Conservation (phyloP, 2,888 invertebrate genomes). For the Amorpha juglandis region DNA sequence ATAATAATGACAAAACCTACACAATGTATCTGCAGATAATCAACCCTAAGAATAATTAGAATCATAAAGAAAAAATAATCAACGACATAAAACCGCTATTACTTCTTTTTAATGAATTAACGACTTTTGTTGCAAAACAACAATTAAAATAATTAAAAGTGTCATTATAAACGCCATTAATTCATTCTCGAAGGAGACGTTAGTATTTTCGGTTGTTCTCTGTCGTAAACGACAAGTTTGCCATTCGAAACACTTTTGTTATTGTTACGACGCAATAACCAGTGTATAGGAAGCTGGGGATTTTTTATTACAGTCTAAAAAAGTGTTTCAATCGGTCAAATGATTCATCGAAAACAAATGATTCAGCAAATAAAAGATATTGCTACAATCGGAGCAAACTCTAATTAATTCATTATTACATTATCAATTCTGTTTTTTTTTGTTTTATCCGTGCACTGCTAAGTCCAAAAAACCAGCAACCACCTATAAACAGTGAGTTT, state of each 20-base stretch:
- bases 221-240: slow-evolving; percentile 69
- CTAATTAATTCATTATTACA: too few species aligned
- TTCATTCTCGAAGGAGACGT: slow-evolving; percentile 78
- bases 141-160: slow-evolving; percentile 84
- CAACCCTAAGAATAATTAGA: slow-evolving; percentile 6
- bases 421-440: too few species aligned
- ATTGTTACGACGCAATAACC: slow-evolving; percentile 1
- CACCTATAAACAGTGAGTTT: too few species aligned
- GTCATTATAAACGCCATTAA: slow-evolving; percentile 81
- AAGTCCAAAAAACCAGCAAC: too few species aligned
- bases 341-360: too few species aligned
- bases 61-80: slow-evolving; percentile 22
- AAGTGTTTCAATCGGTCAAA: too few species aligned
- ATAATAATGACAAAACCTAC: neutral
- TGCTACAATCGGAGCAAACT: neutral
- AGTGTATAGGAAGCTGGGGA: neutral
- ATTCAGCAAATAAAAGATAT: neutral
- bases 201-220: slow-evolving; percentile 71
- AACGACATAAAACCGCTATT: slow-evolving; percentile 26
- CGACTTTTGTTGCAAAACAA: slow-evolving; percentile 75
- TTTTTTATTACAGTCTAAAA: neutral
- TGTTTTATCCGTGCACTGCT: too few species aligned
- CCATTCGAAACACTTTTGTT: slow-evolving; percentile 58
- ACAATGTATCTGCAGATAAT: neutral
- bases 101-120: slow-evolving; percentile 77